A percentile compares a stretch with the other conserved stretches of the same genome.
These are phyloP conservation scores for Aporophyla lueneburgensis DNA, from an alignment of 2,888 invertebrate genomes.

Conservation along the genomic window DNA sequence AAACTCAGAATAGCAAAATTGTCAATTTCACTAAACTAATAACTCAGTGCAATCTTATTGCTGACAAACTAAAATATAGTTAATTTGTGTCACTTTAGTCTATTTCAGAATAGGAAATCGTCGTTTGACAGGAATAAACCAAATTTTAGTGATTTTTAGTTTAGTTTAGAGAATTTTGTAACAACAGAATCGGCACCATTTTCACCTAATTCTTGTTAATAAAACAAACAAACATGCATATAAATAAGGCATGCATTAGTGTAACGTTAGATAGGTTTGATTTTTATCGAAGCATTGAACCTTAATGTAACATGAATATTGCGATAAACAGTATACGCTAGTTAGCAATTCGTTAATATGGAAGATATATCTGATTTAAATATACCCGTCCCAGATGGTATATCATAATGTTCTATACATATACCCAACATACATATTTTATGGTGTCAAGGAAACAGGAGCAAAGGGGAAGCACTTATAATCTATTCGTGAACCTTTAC, in stretches of 20 bases:
- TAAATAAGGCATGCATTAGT: neutral
- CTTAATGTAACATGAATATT: slow-evolving; percentile 15
- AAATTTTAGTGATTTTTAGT: no score
- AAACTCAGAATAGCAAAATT: no score
- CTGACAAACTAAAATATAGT: no score
- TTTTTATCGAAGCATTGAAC: neutral
- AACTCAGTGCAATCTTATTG: no score
- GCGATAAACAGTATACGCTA: slow-evolving; percentile 13
- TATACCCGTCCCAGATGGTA: neutral
- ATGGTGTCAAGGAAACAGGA: neutral
- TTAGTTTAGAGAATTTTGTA: no score
- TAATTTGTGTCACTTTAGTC: no score
- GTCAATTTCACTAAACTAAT: no score
- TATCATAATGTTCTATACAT: neutral
- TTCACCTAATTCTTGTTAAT: slow-evolving; percentile 1
- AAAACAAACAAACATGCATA: slow-evolving; percentile 16
- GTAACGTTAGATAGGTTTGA: slow-evolving; percentile 2
- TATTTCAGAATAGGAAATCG: no score
- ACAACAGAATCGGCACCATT: no score
- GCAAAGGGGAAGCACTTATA: neutral
- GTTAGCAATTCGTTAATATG: slow-evolving; percentile 11
- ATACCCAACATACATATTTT: neutral
- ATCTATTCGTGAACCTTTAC: neutral
- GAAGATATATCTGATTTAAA: neutral
- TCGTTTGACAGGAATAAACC: no score